phyloP scores from a whole-genome alignment of 2,797 vertebrate genomes.

The Sebastes iracundus region DNA sequence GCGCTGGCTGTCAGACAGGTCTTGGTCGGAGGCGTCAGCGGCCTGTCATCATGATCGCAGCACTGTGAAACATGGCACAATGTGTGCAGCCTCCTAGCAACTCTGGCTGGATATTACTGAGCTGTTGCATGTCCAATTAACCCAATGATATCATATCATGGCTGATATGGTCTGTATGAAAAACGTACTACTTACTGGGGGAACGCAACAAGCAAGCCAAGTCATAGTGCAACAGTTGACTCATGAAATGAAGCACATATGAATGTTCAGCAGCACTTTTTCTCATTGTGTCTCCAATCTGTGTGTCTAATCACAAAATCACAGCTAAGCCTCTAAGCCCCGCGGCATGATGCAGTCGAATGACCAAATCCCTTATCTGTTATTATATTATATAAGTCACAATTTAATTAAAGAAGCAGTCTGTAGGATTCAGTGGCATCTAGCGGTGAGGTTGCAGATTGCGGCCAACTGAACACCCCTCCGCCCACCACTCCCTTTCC shows the following conservation, averaged over 20 bases:
- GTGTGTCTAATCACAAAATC: not conserved
- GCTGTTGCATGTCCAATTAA: slow-evolving; percentile 48
- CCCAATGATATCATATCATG: slow-evolving; percentile 39
- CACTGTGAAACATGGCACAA: slow-evolving; percentile 19
- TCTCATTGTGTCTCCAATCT: not conserved
- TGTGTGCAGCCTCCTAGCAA: slow-evolving; percentile 26
- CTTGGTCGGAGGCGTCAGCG: slow-evolving; percentile 33
- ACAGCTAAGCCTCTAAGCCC: not conserved
- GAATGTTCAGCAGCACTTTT: not conserved
- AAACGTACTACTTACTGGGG: slow-evolving; percentile 10
- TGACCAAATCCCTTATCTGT: not conserved
- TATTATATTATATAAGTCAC: not conserved
- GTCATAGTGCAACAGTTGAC: not conserved
- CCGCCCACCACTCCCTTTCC: not conserved
- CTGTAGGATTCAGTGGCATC: not conserved
- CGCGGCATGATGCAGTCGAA: not conserved
- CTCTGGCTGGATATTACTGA: slow-evolving; percentile 1
- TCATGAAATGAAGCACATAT: not conserved
- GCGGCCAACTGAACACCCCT: not conserved
- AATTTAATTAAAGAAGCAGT: not conserved
- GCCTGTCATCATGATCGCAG: slow-evolving; percentile 38
- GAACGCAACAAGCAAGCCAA: not conserved
- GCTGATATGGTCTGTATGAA: slow-evolving; percentile 26
- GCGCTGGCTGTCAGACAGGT: slow-evolving; percentile 35
- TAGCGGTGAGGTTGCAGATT: not conserved